Percentiles rank a stretch among this genome's conserved stretches.
Evolutionary conservation across 2,888 invertebrate species (phyloP).

Genomic region (Apantesis nais): DNA sequence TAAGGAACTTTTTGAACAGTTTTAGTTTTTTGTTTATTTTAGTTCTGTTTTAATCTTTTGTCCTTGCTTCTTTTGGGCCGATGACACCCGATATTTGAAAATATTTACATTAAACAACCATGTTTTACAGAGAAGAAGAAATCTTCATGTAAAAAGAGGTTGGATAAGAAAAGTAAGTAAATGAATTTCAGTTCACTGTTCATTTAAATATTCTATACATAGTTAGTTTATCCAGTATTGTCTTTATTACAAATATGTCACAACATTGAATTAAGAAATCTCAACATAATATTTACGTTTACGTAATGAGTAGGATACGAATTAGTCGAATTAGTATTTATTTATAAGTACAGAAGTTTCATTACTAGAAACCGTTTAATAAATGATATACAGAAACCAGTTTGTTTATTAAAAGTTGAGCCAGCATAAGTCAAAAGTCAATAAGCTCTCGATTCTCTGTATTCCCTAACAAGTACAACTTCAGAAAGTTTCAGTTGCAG

Average conservation of each 20-base stretch:
- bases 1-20: too few relatives aligned
- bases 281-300: not conserved
- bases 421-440: slow-evolving; percentile 67
- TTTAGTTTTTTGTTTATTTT: too few relatives aligned
- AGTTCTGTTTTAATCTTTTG: too few relatives aligned
- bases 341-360: slow-evolving; percentile 19
- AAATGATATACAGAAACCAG: slow-evolving; percentile 22
- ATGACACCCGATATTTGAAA: too few relatives aligned
- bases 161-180: not conserved
- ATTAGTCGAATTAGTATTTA: not conserved
- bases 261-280: not conserved
- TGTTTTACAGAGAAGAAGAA: too few relatives aligned
- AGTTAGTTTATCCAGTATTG: too few relatives aligned
- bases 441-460: slow-evolving; percentile 69
- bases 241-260: too few relatives aligned
- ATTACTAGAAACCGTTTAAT: slow-evolving; percentile 21
- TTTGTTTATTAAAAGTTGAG: slow-evolving; percentile 38
- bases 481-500: slow-evolving; percentile 68
- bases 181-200: not conserved
- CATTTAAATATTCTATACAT: too few relatives aligned
- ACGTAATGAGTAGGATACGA: not conserved
- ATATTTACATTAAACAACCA: too few relatives aligned
- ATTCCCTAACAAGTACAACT: slow-evolving; percentile 60
- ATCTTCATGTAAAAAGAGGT: too few relatives aligned
- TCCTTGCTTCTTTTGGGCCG: too few relatives aligned